Conservation (phyloP, 2,888 invertebrate species). For the Corbicula japonica region DNA sequence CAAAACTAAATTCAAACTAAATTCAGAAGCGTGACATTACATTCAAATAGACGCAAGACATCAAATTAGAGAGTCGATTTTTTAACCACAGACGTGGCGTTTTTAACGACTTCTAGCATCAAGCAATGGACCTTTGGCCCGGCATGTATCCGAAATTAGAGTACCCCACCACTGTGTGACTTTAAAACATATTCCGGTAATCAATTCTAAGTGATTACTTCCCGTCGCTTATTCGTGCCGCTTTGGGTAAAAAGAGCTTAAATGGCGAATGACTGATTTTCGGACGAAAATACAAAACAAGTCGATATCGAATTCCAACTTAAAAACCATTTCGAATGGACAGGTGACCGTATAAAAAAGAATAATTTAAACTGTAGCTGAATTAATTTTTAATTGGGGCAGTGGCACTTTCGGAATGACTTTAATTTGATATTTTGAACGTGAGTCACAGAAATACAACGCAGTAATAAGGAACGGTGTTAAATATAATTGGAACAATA, state of each 20-base stretch:
- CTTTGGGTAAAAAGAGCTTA: constrained; percentile 14
- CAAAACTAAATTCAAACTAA: constrained; percentile 2
- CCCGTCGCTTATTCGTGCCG: constrained; percentile 16
- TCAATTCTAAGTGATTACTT: constrained; percentile 20
- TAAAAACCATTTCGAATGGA: constrained; percentile 20
- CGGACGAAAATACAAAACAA: constrained; percentile 37
- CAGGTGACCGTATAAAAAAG: constrained; percentile 30
- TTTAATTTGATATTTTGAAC: neutral
- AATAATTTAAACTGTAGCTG: constrained; percentile 26
- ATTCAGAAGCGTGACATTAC: constrained; percentile 37
- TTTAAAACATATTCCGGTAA: constrained; percentile 8
- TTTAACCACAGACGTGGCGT: constrained; percentile 6
- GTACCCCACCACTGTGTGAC: constrained; percentile 2
- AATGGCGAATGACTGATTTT: constrained; percentile 22
- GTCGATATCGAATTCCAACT: constrained; percentile 44
- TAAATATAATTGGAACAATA: too few species aligned
- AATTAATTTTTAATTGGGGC: constrained; percentile 39
- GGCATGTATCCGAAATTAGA: constrained; percentile 10
- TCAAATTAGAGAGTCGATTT: constrained; percentile 7
- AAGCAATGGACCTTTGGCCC: constrained; percentile 12
- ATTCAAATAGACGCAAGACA: constrained; percentile 17
- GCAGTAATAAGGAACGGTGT: too few species aligned
- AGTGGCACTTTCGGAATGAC: constrained; percentile 29
- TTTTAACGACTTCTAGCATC: neutral
- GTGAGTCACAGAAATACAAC: constrained; percentile 5